Evolutionary conservation across 2,888 invertebrate species (phyloP).

Genomic region (Trichogramma dendrolimi): DNA sequence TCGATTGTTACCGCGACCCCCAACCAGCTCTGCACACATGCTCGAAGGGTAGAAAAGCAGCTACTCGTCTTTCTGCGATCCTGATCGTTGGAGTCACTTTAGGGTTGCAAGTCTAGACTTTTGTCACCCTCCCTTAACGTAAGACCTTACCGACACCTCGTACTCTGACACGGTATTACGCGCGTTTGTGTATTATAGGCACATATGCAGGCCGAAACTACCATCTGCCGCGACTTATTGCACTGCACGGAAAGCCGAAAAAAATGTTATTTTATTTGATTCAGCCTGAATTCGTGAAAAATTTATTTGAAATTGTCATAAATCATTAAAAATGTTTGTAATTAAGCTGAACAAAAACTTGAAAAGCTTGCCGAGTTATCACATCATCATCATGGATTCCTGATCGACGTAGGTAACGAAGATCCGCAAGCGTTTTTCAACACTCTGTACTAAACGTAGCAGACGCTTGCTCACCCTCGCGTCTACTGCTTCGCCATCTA

Average conservation of each 20-base stretch:
- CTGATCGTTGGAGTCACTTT: slow-evolving; percentile 39
- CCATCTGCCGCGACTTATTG: no score
- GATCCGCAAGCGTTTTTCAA: slow-evolving; percentile 44
- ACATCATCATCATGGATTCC: slow-evolving; percentile 35
- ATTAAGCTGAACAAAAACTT: no score
- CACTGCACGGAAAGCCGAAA: no score
- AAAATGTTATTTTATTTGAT: no score
- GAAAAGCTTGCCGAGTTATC: no score
- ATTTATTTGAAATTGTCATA: no score
- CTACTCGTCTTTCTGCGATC: slow-evolving; percentile 10
- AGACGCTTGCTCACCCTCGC: slow-evolving; percentile 34
- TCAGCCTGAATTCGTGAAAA: no score
- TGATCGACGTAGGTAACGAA: slow-evolving; percentile 43
- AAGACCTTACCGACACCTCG: no score
- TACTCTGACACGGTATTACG: no score
- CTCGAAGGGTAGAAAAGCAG: slow-evolving; percentile 23
- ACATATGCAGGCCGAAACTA: no score
- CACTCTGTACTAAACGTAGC: not conserved
- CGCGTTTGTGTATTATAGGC: no score
- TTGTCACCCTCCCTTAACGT: slow-evolving; percentile 2
- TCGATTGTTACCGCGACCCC: not conserved
- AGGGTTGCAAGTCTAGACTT: slow-evolving; percentile 40
- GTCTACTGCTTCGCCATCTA: slow-evolving; percentile 27
- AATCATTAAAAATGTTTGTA: no score
- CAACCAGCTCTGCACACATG: not conserved